Base-by-base conservation (phyloP, 2,113 vertebrate species). In the Malurus melanocephalus region DNA sequence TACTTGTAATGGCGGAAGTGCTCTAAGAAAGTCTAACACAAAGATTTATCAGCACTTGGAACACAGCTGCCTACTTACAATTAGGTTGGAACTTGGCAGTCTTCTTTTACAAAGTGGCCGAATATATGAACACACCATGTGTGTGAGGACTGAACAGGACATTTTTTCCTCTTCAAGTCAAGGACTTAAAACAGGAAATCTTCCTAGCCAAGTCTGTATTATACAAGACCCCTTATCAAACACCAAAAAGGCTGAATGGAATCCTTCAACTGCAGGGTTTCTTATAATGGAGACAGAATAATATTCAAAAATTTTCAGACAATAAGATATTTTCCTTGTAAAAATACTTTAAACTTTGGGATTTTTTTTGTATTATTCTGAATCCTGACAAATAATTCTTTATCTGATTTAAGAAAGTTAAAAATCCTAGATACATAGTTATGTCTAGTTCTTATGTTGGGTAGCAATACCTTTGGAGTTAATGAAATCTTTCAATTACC, bases 111-210 rank as follows among this genome's bases (percentile, higher is more conserved):
- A 23, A 42, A 65, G 55, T 4, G 14, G 33, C 32, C 51, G 73
- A 52, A 38, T 78, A 69, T 75, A 42, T 76, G 69, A 81, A 87
- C 65, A 53, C 53, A 79, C 49, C 22, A 22, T 56, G 12, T 56
- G 32, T 92, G 66, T 88, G 55, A 51, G 57, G 24, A 78, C 56
- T n/a, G 53, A 84, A 53, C 52, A 75, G 78, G 55, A 90, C 92
- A 93, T 94, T 76, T 95, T 93, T 94, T 87, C 55, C 38, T 13
- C 3, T 65, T 93, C 88, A 87, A 51, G 67, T 95, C 91, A 95
- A 61, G 30, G 51, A 28, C 71, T 90, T 80, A 75, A 79, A 75
- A 65, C 0, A 38, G 53, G 61, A 94, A 93, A 46, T 76, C 66
- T 57, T 76, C 46, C 69, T 76, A 69, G 51, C 51, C 53, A 79